Evolutionary conservation across 2,888 invertebrate species (phyloP).

Genomic region (Ischnura elegans): DNA sequence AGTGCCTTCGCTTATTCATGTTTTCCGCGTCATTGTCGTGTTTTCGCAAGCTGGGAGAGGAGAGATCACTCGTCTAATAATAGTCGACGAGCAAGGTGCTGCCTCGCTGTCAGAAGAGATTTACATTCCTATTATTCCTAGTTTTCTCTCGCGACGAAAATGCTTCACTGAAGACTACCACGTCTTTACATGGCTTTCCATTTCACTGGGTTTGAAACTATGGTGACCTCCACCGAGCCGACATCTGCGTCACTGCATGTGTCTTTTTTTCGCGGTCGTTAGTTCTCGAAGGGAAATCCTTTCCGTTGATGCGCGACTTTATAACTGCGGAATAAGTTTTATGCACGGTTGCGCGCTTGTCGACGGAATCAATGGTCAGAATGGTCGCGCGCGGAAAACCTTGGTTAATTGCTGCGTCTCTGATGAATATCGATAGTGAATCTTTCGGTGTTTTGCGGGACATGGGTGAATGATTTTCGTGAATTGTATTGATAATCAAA

Average conservation of each 20-base stretch:
- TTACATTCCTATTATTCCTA: slow-evolving; percentile 17
- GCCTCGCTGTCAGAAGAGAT: slow-evolving; percentile 35
- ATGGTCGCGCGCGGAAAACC: neutral
- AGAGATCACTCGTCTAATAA: slow-evolving; percentile 23
- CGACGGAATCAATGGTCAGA: neutral
- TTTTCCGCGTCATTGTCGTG: slow-evolving; percentile 22
- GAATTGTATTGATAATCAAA: too few species aligned
- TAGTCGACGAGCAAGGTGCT: slow-evolving; percentile 21
- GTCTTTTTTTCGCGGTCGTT: neutral
- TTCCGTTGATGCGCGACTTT: neutral
- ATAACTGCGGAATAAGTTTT: neutral
- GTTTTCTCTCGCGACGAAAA: neutral
- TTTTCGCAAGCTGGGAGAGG: slow-evolving; percentile 32
- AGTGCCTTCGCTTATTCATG: neutral
- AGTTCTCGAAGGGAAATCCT: neutral
- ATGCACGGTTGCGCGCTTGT: neutral
- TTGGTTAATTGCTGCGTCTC: neutral
- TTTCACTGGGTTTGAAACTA: slow-evolving; percentile 14
- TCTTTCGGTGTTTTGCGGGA: too few species aligned
- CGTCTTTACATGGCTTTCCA: neutral
- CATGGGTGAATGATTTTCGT: too few species aligned
- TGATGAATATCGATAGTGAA: too few species aligned
- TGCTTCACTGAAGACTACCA: neutral
- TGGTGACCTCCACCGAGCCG: neutral
- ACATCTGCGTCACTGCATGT: neutral